Percentiles rank a stretch among this genome's conserved stretches.
These are phyloP conservation scores for Upupa epops DNA, from an alignment of 2,113 vertebrate species.

Conservation along the genomic window DNA sequence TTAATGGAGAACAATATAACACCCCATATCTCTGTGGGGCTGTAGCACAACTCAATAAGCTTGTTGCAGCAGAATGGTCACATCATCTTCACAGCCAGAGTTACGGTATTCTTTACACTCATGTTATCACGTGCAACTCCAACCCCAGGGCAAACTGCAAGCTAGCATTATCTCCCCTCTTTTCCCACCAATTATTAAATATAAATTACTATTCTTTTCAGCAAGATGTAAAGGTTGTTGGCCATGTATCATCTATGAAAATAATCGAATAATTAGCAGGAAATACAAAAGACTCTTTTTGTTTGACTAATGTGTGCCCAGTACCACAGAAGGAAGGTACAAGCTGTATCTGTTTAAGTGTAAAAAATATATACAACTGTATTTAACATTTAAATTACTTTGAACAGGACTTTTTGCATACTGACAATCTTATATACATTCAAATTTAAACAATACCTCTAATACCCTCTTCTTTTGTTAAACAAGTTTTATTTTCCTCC, in stretches of 20 bases:
- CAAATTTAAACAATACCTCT: slow-evolving; percentile 66
- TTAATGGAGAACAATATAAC: neutral
- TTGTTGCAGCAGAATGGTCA: neutral
- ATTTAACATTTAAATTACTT: slow-evolving; percentile 80
- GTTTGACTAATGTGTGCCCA: slow-evolving; percentile 7
- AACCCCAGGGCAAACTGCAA: neutral
- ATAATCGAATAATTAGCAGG: slow-evolving; percentile 1
- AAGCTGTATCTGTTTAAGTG: slow-evolving; percentile 60
- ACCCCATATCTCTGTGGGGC: neutral
- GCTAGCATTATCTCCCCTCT: neutral
- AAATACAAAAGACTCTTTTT: neutral
- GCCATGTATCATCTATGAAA: neutral
- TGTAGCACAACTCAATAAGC: neutral
- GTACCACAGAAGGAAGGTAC: slow-evolving; percentile 51
- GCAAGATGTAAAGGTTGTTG: neutral
- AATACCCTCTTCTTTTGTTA: slow-evolving; percentile 48
- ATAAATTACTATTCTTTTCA: neutral
- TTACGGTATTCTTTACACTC: neutral
- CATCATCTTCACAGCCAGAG: neutral
- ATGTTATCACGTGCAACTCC: neutral
- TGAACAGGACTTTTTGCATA: slow-evolving; percentile 64
- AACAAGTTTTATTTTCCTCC: slow-evolving; percentile 53
- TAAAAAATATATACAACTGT: slow-evolving; percentile 80
- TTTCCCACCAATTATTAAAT: neutral
- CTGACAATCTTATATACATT: slow-evolving; percentile 76